Evolutionary conservation across 2,888 invertebrate species (phyloP), one percentile per base, ranked within the genome.

Genomic region (Stomorhina lunata): DNA sequence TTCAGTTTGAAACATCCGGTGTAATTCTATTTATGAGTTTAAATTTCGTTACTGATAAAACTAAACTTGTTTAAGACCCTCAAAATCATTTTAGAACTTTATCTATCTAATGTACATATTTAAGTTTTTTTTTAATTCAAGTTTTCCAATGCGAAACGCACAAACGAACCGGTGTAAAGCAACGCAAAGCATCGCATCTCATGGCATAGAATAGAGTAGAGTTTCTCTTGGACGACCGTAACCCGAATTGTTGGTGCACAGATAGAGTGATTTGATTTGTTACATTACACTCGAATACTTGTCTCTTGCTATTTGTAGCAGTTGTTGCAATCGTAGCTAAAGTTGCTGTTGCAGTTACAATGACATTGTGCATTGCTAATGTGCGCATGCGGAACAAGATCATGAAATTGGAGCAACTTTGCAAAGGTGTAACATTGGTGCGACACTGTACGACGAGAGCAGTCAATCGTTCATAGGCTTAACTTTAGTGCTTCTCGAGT

Each of bases 301-400:
- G 34, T 57, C 9, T 34, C 9, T 12, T 20, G 17, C 17, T 43
- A 43, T 25, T 40, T 57, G 20, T 27, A 27, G 12, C 43, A 15
- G 10, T 57, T 59, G 37, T 40, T 69, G 32, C 43, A n/a, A 17
- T 48, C 72, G 27, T 57, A 45, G n/a, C n/a, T n/a, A n/a, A n/a
- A n/a, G 37, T 53, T 57, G 9, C 15, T 2, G 4, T 15, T 61
- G n/a, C 37, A 25, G 73, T 84, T 72, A 66, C 81, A 86, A 81
- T 85, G 85, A 83, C 84, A 85, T 81, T 83, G 84, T 80, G 81
- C 81, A 79, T 81, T 83, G 83, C 79, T 72, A 80, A 83, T 82
- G 81, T 83, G 84, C 84, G 85, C 85, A 86, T 85, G 85, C 85
- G 87, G 86, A 88, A 88, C 88, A 89, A 88, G 88, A 87, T 88